A percentile compares a stretch with the other conserved stretches of the same genome.
Evolutionary conservation across 2,797 vertebrate genomes (phyloP).

Genomic region (Otolemur crassicaudatus): DNA sequence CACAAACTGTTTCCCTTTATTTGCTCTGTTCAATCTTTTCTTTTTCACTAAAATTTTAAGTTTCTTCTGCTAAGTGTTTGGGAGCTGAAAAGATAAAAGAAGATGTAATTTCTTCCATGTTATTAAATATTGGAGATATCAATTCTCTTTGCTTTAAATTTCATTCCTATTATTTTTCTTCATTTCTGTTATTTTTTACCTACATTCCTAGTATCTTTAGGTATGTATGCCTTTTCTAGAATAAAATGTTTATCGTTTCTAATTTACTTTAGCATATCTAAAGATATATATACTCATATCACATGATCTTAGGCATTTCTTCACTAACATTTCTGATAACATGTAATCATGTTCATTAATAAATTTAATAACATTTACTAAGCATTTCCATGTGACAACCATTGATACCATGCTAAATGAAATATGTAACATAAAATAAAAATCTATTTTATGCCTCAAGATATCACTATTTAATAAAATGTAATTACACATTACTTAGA

Average conservation of each 20-base stretch:
- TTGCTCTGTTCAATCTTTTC: not conserved
- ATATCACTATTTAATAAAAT: not conserved
- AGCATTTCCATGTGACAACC: not conserved
- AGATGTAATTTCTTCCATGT: not conserved
- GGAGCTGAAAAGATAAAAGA: not conserved
- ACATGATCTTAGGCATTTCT: not conserved
- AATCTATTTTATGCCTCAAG: not conserved
- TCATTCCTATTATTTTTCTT: not conserved
- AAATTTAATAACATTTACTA: not conserved
- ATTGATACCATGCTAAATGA: not conserved
- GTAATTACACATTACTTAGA: not conserved
- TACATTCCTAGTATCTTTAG: not conserved
- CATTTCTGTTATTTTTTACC: not conserved
- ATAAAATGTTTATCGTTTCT: not conserved
- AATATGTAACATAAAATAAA: not conserved
- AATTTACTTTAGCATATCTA: not conserved
- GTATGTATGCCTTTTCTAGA: not conserved
- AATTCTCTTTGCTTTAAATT: not conserved
- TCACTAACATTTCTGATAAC: not conserved
- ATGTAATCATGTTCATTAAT: not conserved
- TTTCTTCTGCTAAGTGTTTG: not conserved
- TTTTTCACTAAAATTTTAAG: not conserved
- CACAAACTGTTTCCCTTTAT: not conserved
- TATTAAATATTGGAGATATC: not conserved
- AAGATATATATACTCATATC: not conserved